phyloP scores from a whole-genome alignment of 2,888 invertebrate species.

The Acronicta aceris region DNA sequence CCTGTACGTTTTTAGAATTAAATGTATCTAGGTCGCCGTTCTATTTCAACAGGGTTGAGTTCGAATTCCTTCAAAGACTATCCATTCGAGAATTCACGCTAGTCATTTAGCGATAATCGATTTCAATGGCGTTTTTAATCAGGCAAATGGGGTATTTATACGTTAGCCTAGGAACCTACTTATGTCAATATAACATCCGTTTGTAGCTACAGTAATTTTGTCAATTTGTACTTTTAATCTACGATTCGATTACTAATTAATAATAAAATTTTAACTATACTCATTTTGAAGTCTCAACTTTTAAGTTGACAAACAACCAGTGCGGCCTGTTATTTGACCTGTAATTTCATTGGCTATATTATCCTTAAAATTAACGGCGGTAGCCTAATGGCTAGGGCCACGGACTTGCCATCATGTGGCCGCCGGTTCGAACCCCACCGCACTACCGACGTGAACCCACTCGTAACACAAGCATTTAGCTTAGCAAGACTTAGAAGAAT shows the following conservation, averaged over 20 bases:
- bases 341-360: no score
- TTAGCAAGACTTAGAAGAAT: no score
- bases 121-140: constrained; percentile 44
- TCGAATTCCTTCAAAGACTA: constrained; percentile 40
- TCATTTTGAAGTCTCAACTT: no score
- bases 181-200: constrained; percentile 19
- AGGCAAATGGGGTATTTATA: constrained; percentile 36
- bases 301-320: no score
- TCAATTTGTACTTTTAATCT: constrained; percentile 20
- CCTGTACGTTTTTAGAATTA: constrained; percentile 21
- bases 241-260: constrained; percentile 4
- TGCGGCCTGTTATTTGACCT: no score
- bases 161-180: constrained; percentile 4
- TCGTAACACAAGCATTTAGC: no score
- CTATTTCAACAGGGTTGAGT: constrained; percentile 29
- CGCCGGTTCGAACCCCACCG: no score
- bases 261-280: no score
- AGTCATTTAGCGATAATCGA: constrained; percentile 47
- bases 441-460: no score
- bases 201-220: constrained; percentile 15
- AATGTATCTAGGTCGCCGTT: constrained; percentile 40
- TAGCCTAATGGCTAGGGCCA: no score
- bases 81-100: constrained; percentile 33
- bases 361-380: no score
- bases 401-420: no score